Base-by-base conservation (phyloP, 64 coral and sea anemone genomes). In the Stichodactyla helianthus region DNA sequence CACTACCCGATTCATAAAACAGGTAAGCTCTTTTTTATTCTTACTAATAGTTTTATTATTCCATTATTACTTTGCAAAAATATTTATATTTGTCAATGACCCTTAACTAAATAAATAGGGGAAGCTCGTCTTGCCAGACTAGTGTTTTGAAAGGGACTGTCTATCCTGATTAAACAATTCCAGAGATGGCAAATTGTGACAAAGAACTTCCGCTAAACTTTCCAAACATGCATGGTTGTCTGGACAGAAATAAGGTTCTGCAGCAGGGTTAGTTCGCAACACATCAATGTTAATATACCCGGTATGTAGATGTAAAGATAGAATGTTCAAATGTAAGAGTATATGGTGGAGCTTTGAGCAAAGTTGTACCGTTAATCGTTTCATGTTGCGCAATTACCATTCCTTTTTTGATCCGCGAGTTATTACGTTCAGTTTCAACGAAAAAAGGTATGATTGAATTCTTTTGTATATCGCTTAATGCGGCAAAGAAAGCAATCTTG, bases 21-120 rank as follows among this genome's bases (percentile, higher is more conserved):
- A 26, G 68, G 68, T 74, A 74, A 31, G 7, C 12, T 27, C 12
- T 31, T 20, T 74, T 74, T 9, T 31, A 74, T 74, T 13, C n/a
- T 74, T 74, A 13, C 7, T 11, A 58, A 58, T 15, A 31, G 9
- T 74, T 74, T 74, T 74, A 74, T 74, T 74, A 4, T 31, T 10
- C 12, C 12, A 11, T 31, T 74, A 23, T 74, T 74, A 74, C 22
- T 13, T 74, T 74, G 68, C 35, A 74, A 74, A 74, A 74, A 74
- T 23, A 74, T 74, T 74, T 74, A 74, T 68, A 22, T 74, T 74
- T 74, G 68, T 74, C 27, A 74, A 74, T 13, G 68, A 74, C 9
- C 25, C 25, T 31, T 74, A 31, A 74, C 68, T 74, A 7, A 74
- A 74, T 74, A 74, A 74, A 74, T 23, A 74, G 1, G 35, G 35